phyloP scores from a whole-genome alignment of 2,113 vertebrate genomes.

The Gymnarchus niloticus region DNA sequence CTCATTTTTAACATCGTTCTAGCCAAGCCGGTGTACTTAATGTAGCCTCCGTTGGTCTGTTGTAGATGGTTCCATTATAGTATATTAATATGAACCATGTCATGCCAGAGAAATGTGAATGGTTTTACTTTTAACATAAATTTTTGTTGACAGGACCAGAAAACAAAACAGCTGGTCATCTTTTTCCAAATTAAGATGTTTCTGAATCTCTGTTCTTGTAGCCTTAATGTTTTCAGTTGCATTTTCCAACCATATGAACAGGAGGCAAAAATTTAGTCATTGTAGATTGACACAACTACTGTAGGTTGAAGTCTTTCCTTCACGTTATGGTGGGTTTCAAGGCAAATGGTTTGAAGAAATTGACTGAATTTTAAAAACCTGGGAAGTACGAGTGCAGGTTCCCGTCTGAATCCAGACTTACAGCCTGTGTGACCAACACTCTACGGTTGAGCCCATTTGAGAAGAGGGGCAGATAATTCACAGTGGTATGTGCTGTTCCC shows the following conservation, averaged over 20 bases:
- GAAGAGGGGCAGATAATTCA: not conserved
- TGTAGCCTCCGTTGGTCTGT: not conserved
- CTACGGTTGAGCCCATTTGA: not conserved
- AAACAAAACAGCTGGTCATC: not conserved
- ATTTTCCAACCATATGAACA: no score
- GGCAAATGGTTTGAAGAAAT: not conserved
- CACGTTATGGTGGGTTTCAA: not conserved
- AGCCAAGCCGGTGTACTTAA: not conserved
- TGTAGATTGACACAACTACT: no score
- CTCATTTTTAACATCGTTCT: slow-evolving; percentile 18
- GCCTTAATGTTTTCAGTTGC: no score
- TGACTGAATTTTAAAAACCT: not conserved
- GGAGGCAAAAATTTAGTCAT: no score
- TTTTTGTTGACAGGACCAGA: not conserved
- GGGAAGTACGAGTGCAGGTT: not conserved
- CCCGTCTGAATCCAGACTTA: not conserved
- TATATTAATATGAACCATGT: not conserved
- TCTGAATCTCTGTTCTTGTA: not conserved
- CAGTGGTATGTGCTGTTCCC: not conserved
- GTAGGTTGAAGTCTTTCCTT: not conserved
- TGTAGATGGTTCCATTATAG: not conserved
- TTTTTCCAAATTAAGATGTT: not conserved
- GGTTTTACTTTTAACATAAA: not conserved
- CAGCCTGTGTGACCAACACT: not conserved
- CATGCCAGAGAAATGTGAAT: not conserved